These are phyloP conservation scores for Nephrotoma guestfalica DNA, from an alignment of 2,888 invertebrate genomes.

Conservation along the genomic window DNA sequence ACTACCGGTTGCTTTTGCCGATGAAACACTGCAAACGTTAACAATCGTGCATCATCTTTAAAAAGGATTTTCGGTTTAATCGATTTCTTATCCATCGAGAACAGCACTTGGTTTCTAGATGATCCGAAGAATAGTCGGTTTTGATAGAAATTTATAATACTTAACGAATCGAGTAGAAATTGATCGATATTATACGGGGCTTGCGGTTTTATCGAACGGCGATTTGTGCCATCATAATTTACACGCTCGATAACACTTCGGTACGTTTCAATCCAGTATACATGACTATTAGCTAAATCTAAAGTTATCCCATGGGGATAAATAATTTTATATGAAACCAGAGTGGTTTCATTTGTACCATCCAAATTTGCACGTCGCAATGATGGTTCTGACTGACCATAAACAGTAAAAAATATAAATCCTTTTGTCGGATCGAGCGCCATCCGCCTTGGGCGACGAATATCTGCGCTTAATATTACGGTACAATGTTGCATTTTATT, in stretches of 20 bases:
- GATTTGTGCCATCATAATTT: slow-evolving; percentile 55
- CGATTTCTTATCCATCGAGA: slow-evolving; percentile 43
- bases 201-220: neutral
- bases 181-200: slow-evolving; percentile 9
- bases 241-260: slow-evolving; percentile 64
- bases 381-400: slow-evolving; percentile 14
- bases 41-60: slow-evolving; percentile 41
- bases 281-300: slow-evolving; percentile 51
- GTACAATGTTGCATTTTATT: slow-evolving; percentile 47
- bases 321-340: slow-evolving; percentile 55
- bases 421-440: slow-evolving; percentile 66
- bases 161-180: slow-evolving; percentile 33
- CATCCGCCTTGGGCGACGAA: slow-evolving; percentile 56
- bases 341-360: slow-evolving; percentile 42
- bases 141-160: slow-evolving; percentile 59
- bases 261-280: slow-evolving; percentile 73
- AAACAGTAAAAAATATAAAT: slow-evolving; percentile 15
- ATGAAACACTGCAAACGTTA: slow-evolving; percentile 58
- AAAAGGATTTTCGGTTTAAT: slow-evolving; percentile 34
- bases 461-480: slow-evolving; percentile 47
- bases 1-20: slow-evolving; percentile 60
- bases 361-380: slow-evolving; percentile 50
- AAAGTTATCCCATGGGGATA: slow-evolving; percentile 61
- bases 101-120: slow-evolving; percentile 50
- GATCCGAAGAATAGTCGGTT: slow-evolving; percentile 57